A percentile compares a stretch with the other conserved stretches of the same genome.
Evolutionary conservation across 2,888 invertebrate species (phyloP).

Genomic region (Drosophila anomalata): DNA sequence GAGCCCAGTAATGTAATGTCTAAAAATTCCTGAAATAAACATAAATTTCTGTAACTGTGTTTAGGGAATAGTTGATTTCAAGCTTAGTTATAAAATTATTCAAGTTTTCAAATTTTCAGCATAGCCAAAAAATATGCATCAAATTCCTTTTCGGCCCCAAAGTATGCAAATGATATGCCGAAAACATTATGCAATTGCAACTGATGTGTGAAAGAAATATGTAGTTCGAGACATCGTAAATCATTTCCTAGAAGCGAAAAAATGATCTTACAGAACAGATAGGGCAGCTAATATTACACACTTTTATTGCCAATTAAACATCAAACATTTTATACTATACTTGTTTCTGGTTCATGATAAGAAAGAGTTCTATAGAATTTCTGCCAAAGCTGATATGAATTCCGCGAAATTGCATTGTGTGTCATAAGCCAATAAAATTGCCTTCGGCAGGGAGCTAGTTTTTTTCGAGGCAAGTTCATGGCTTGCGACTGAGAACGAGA

Average conservation of each 20-base stretch:
- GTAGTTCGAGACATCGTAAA: not conserved
- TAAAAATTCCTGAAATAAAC: too few relatives aligned
- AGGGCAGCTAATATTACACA: not conserved
- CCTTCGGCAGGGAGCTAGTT: not conserved
- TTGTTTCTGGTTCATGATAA: constrained; percentile 6
- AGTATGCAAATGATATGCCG: constrained; percentile 14
- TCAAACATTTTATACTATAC: not conserved
- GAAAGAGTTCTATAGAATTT: constrained; percentile 9
- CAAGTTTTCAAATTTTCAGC: not conserved
- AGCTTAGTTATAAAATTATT: not conserved
- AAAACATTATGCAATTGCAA: not conserved
- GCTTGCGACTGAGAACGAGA: not conserved
- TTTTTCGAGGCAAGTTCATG: constrained; percentile 3
- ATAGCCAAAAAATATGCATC: constrained; percentile 14
- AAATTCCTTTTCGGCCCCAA: not conserved
- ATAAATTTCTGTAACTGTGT: too few relatives aligned
- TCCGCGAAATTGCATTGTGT: constrained; percentile 7
- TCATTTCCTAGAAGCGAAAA: not conserved
- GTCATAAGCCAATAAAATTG: constrained; percentile 11
- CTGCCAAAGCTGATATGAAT: not conserved
- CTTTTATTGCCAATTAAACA: constrained; percentile 1
- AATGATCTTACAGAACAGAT: constrained; percentile 1
- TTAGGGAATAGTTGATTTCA: not conserved
- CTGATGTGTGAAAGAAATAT: too few relatives aligned
- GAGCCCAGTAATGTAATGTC: too few relatives aligned